phyloP scores from a whole-genome alignment of 2,113 vertebrate species.

The Gopherus evgoodei region DNA sequence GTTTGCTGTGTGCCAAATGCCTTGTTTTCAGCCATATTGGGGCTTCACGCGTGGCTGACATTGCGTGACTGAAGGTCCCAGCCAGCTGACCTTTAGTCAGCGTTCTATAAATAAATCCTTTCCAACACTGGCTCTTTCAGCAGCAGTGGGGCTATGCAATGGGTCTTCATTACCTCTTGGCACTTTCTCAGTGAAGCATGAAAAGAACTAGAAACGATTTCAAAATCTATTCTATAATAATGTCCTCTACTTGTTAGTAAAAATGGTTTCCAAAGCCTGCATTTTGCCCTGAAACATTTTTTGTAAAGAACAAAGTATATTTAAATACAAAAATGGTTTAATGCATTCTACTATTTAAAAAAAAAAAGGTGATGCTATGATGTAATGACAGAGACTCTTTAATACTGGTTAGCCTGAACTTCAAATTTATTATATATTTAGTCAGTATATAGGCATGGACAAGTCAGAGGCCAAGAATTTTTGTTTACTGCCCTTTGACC shows the following conservation, averaged over 20 bases:
- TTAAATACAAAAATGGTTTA: background rate
- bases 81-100: conserved; percentile 61
- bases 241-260: background rate
- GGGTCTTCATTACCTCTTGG: conserved; percentile 52
- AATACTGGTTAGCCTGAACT: background rate
- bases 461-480: too few species aligned
- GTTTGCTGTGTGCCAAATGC: background rate
- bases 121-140: background rate
- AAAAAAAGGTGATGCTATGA: background rate
- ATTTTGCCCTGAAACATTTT: background rate
- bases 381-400: background rate
- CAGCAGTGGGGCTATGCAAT: conserved; percentile 40
- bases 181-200: conserved; percentile 23
- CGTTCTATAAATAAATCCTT: conserved; percentile 68
- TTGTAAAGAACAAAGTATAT: background rate
- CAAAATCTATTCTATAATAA: background rate
- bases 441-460: background rate
- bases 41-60: background rate
- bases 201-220: background rate
- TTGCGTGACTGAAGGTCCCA: conserved; percentile 13
- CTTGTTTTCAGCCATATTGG: conserved; percentile 19
- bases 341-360: background rate
- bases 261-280: background rate
- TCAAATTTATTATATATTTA: background rate
- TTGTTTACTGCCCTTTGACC: too few species aligned